A percentile compares a stretch with the other conserved stretches of the same genome.
Evolutionary conservation across 2,797 vertebrate species (phyloP).

Genomic region (Phoeniculus purpureus): DNA sequence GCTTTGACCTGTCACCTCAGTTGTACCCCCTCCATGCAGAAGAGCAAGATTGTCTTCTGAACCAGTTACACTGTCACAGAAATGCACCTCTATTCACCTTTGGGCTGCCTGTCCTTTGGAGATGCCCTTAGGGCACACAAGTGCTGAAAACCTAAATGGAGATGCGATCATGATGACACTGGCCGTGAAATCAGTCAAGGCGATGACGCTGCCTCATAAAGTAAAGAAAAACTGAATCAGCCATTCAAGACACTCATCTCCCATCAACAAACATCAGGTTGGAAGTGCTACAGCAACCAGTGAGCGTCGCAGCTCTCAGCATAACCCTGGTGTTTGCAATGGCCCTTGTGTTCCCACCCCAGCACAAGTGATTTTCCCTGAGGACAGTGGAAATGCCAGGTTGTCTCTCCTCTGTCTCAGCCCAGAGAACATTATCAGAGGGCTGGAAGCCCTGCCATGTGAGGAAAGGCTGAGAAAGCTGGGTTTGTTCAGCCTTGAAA

Average conservation of each 20-base stretch:
- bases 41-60: not conserved
- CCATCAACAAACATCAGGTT: fast-evolving
- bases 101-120: not conserved
- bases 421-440: too few relatives aligned
- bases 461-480: too few relatives aligned
- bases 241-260: fast-evolving
- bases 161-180: not conserved
- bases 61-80: not conserved
- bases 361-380: not conserved
- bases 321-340: fast-evolving
- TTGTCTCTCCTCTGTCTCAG: not conserved
- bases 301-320: fast-evolving
- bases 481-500: too few relatives aligned
- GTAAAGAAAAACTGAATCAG: not conserved
- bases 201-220: not conserved
- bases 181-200: not conserved
- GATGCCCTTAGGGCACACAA: not conserved
- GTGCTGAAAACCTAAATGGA: not conserved
- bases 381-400: not conserved
- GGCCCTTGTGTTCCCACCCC: too few relatives aligned
- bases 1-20: not conserved
- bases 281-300: not conserved
- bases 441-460: too few relatives aligned
- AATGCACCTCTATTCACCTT: not conserved
- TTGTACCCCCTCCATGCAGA: not conserved